phyloP scores from a whole-genome alignment of 2,888 invertebrate genomes.

The Nemotelus nigrinus region DNA sequence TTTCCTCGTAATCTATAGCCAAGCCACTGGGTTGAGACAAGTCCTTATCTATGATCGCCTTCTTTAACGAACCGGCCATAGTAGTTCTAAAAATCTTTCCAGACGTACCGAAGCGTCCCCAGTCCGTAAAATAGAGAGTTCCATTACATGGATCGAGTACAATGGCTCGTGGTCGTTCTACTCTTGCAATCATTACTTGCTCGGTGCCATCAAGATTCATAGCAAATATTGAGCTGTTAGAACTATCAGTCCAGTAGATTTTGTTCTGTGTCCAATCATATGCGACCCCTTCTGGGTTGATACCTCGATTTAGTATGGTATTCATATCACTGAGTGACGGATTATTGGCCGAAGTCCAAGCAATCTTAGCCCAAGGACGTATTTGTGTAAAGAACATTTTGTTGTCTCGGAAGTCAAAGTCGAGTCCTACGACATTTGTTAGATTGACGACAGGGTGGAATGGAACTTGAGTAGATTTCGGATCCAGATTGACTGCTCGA shows the following conservation, averaged over 20 bases:
- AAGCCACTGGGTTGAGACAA: constrained; percentile 95
- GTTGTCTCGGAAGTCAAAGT: constrained; percentile 91
- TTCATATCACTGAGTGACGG: constrained; percentile 73
- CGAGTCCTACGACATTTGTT: constrained; percentile 93
- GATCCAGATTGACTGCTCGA: constrained; percentile 88
- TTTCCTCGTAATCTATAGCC: constrained; percentile 94
- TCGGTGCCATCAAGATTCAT: constrained; percentile 91
- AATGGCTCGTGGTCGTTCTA: constrained; percentile 92
- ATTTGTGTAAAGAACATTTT: constrained; percentile 93
- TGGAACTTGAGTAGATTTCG: constrained; percentile 81
- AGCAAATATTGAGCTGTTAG: constrained; percentile 92
- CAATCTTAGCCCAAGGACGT: constrained; percentile 88
- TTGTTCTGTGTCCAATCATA: constrained; percentile 99
- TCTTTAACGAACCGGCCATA: constrained; percentile 94
- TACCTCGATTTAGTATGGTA: constrained; percentile 79
- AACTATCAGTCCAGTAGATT: constrained; percentile 97
- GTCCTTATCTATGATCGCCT: constrained; percentile 88
- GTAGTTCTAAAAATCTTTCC: constrained; percentile 95
- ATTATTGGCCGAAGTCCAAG: constrained; percentile 78
- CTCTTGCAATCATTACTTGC: constrained; percentile 90
- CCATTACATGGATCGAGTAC: constrained; percentile 98
- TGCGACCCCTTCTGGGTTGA: constrained; percentile 92
- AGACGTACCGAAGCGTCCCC: constrained; percentile 92
- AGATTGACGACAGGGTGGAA: constrained; percentile 86
- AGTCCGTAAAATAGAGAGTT: constrained; percentile 93